Evolutionary conservation across 1,140 invertebrate species (phyloP), one percentile per base, ranked within the genome.

Genomic region (Heliconius eleuchia): DNA sequence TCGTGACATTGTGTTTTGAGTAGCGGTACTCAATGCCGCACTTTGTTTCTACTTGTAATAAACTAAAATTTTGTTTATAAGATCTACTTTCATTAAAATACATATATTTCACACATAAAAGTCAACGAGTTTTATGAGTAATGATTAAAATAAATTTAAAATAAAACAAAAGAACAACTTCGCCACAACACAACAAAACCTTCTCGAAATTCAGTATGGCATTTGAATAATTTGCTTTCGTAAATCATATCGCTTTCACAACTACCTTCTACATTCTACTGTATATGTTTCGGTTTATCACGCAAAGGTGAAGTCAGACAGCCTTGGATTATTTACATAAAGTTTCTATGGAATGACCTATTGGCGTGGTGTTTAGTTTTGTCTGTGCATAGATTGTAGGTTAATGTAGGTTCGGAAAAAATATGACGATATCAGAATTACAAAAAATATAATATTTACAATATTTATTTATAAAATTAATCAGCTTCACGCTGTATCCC

Each of bases 271-370:
- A 60, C n/a, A 60, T 9, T 60, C 7, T 30, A 16, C 27, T 30
- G 60, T 66, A 66, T 30, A 30, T 66, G 55, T 66, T 9, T 50
- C 55, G n/a, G 34, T 23, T 37, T 8, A 75, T 66, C 74, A 75
- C 74, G 74, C 74, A 55, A 60, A 66, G 13, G 27, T 66, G 55
- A 42, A 66, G 60, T 37, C 39, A 66, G 55, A 75, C 23, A 75
- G 60, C 74, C 60, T 66, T 57, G 74, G 46, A n/a, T 75, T 75
- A 66, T 75, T 75, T 75, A 75, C 74, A 75, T 75, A 66, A 75
- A 42, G 37, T 27, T 75, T 34, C 27, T 66, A 27, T 66, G 18
- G 60, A 42, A 66, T 11, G 8, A 60, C 27, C 57, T 66, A 27
- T 27, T 27, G 23, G 57, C 11, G 23, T 9, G 9, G n/a, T 13